Conservation (phyloP, 2,797 vertebrate genomes). For the Pangasius macronema region DNA sequence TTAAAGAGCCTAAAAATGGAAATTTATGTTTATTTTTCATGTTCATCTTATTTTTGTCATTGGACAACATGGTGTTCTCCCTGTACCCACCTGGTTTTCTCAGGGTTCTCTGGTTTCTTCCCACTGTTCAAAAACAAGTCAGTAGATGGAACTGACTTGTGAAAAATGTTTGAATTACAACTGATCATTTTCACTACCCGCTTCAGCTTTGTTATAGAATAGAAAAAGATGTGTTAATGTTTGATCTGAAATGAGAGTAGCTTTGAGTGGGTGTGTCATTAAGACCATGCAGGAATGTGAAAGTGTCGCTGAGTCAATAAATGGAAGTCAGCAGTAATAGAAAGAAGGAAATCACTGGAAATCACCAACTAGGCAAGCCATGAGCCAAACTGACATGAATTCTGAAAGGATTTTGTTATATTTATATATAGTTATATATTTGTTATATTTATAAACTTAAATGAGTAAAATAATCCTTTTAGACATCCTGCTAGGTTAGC, state of each 20-base stretch:
- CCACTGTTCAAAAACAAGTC: background rate
- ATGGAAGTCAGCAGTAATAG: background rate
- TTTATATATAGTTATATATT: no score
- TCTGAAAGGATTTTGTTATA: background rate
- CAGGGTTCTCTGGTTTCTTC: background rate
- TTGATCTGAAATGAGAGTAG: background rate
- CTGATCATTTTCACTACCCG: background rate
- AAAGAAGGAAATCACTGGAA: background rate
- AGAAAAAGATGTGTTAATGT: background rate
- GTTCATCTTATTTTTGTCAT: no score
- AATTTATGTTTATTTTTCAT: background rate
- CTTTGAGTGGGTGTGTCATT: background rate
- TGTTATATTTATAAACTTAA: no score
- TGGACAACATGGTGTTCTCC: background rate
- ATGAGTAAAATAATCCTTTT: background rate
- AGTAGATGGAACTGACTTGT: background rate
- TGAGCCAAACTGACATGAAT: no score
- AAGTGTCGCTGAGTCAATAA: background rate
- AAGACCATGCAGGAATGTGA: background rate
- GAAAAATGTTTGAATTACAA: background rate
- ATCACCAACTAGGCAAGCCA: background rate
- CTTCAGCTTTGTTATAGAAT: background rate
- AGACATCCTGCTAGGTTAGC: background rate
- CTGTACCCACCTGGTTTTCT: background rate
- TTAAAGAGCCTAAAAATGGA: background rate